These are phyloP conservation scores for Drepana arcuata DNA, from an alignment of 1,140 invertebrate genomes.

Conservation along the genomic window DNA sequence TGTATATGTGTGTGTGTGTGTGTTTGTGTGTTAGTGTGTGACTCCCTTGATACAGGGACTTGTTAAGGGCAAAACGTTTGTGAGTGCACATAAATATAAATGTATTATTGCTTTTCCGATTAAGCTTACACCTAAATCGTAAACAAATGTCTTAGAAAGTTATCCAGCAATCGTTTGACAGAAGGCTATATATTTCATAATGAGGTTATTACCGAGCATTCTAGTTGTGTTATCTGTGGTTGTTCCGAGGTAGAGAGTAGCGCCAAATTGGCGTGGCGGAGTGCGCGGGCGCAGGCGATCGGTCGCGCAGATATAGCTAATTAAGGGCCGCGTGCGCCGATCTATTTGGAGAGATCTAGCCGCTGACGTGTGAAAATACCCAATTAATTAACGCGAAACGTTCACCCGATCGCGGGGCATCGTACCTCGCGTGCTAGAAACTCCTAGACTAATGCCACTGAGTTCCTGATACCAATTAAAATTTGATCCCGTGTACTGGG, in stretches of 20 bases:
- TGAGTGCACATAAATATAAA: too few species aligned
- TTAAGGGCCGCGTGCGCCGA: slow-evolving; percentile 61
- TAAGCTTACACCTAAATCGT: too few species aligned
- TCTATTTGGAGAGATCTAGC: slow-evolving; percentile 67
- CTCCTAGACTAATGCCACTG: slow-evolving; percentile 22
- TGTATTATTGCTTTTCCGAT: too few species aligned
- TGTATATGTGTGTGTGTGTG: too few species aligned
- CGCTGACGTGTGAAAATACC: slow-evolving; percentile 69
- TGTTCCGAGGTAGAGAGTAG: slow-evolving; percentile 48
- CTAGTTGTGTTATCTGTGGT: slow-evolving; percentile 53
- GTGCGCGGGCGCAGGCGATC: slow-evolving; percentile 49
- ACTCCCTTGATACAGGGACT: too few species aligned
- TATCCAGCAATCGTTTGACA: slow-evolving; percentile 41
- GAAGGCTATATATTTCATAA: slow-evolving; percentile 63
- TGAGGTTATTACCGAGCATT: slow-evolving; percentile 69
- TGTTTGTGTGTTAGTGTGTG: too few species aligned
- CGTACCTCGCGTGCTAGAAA: slow-evolving; percentile 43
- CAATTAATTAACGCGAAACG: slow-evolving; percentile 68
- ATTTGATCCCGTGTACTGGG: too few species aligned
- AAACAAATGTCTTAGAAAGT: too few species aligned
- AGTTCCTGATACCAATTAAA: slow-evolving; percentile 28
- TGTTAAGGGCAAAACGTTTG: too few species aligned
- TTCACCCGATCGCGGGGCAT: slow-evolving; percentile 35
- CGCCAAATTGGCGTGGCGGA: slow-evolving; percentile 66
- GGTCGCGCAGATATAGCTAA: slow-evolving; percentile 56